Base-by-base conservation (phyloP, 2,113 vertebrate species). In the Melanotaenia duboulayi region DNA sequence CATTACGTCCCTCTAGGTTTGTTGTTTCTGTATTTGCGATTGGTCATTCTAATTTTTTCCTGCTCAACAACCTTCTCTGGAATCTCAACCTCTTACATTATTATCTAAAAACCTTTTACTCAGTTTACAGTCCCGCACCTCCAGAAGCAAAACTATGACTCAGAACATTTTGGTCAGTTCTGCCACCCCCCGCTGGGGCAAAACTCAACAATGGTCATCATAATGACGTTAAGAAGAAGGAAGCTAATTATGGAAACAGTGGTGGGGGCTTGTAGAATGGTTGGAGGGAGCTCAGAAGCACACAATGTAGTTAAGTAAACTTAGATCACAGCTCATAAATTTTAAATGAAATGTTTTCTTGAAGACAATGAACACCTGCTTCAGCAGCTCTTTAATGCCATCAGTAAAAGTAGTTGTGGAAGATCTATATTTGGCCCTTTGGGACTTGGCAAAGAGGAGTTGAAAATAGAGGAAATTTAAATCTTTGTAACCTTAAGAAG, bases 91-190 rank as follows among this genome's bases (percentile, higher is more conserved):
- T 17, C 20, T 80, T 16, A 73, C 40, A 68, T 68, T 67, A 75
- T 63, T 24, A 76, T 78, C 61, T 55, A 25, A 64, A 75, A 78
- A 59, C 0, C 0, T 71, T 58, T 25, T 20, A 28, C 32, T 58
- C 61, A 61, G 54, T 42, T 35, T 19, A 1, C 59, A 65, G 44
- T 37, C 11, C 66, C 50, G 64, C 56, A 68, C 59, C 40, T 69
- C 42, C 55, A 58, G 42, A 62, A 58, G 69, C 61, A 82, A 39
- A 77, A 63, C 32, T 23, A 32, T 88, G 82, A 87, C 74, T 88
- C 78, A 74, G 28, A 68, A 55, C 32, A 69, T 68, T 80, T 66
- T 72, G 67, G 69, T 83, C 65, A 80, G 55, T 22, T 24, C 51
- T 56, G 65, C 60, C 78, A 72, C 76, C 48, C 70, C 74, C 70